A percentile compares a stretch with the other conserved stretches of the same genome.
These are phyloP conservation scores for Lasaia peninsularis DNA, from an alignment of 1,140 invertebrate species.

Conservation along the genomic window DNA sequence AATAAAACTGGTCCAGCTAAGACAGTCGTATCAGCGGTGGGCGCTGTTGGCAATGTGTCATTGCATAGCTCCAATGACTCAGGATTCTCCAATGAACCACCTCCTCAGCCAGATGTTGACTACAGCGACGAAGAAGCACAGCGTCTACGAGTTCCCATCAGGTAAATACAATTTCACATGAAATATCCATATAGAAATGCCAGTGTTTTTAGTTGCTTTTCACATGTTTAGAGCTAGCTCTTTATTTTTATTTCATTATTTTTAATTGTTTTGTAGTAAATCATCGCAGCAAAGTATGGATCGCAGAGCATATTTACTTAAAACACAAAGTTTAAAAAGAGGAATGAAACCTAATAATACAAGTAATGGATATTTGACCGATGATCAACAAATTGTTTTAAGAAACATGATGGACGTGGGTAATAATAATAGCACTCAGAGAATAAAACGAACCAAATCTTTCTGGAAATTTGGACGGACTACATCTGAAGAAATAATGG, in stretches of 20 bases:
- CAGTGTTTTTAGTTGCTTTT: conserved; percentile 23
- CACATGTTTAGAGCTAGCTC: conserved; percentile 23
- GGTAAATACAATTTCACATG: conserved; percentile 73
- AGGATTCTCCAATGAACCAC: conserved; percentile 93
- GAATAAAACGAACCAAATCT: conserved; percentile 88
- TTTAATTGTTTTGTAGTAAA: conserved; percentile 70
- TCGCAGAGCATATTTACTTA: conserved; percentile 78
- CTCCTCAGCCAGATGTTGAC: conserved; percentile 91
- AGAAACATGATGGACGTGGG: conserved; percentile 74
- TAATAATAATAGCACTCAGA: conserved; percentile 69
- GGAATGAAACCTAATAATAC: conserved; percentile 67
- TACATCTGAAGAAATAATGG: conserved; percentile 84
- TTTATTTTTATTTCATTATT: conserved; percentile 44
- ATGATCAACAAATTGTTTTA: conserved; percentile 74
- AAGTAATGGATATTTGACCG: conserved; percentile 77
- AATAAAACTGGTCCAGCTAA: conserved; percentile 72
- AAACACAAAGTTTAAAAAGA: conserved; percentile 68
- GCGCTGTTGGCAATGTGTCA: conserved; percentile 83
- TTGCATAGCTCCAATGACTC: conserved; percentile 94
- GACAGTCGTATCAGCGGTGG: conserved; percentile 67
- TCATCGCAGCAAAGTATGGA: conserved; percentile 75
- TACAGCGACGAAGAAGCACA: conserved; percentile 92
- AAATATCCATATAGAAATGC: conserved; percentile 16
- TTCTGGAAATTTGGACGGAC: conserved; percentile 89
- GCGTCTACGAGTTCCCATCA: conserved; percentile 81